Conservation (phyloP, 30 jellyfish, hydroid and myxozoan genomes). For the Chrysaora quinquecirrha region DNA sequence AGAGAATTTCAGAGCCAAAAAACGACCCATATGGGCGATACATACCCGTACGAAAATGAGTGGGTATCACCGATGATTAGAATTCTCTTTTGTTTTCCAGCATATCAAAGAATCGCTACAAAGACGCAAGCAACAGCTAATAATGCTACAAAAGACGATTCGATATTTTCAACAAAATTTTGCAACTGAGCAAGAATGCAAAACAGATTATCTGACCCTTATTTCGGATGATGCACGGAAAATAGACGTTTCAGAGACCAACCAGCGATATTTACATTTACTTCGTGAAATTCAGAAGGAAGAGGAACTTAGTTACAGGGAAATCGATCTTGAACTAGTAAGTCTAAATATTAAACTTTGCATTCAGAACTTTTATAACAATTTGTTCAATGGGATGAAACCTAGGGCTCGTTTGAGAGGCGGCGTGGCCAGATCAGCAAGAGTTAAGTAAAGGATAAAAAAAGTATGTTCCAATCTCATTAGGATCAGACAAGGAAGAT, state of each 20-base stretch:
- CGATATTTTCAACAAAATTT: constrained; percentile 22
- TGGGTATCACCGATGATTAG: no score
- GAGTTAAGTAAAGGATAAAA: no score
- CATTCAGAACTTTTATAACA: no score
- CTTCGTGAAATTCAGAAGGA: constrained; percentile 8
- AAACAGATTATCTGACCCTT: constrained; percentile 27
- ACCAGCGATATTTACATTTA: background rate
- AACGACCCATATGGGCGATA: no score
- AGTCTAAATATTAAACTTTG: no score
- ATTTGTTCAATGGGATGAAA: no score
- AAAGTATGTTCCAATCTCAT: no score
- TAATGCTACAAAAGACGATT: constrained; percentile 41
- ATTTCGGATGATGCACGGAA: constrained; percentile 1
- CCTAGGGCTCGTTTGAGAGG: no score
- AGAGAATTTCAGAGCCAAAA: no score
- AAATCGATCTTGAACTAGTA: constrained; percentile 66
- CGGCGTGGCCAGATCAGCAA: no score
- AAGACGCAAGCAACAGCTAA: constrained; percentile 21
- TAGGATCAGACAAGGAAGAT: no score
- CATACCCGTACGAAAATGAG: no score
- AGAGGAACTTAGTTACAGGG: background rate
- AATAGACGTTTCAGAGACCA: constrained; percentile 17
- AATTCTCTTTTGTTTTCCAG: background rate
- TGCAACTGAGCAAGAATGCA: background rate
- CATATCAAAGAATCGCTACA: constrained; percentile 23